A percentile compares a stretch with the other conserved stretches of the same genome.
Evolutionary conservation across 2,113 vertebrate genomes (phyloP).

Genomic region (Todiramphus saurophagus): DNA sequence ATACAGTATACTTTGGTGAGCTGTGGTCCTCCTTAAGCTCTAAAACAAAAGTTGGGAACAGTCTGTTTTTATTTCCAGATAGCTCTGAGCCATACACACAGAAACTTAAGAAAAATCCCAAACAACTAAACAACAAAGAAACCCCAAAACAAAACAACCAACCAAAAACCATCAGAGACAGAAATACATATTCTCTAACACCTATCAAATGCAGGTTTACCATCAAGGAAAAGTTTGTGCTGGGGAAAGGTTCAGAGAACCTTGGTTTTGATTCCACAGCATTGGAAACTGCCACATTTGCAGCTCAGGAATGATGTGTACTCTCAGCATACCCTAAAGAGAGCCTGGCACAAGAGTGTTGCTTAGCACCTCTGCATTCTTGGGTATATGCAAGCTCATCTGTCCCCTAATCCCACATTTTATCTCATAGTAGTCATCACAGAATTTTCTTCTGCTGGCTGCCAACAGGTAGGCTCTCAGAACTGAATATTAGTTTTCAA

Average conservation of each 20-base stretch:
- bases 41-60: neutral
- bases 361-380: neutral
- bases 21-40: neutral
- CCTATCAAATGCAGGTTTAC: neutral
- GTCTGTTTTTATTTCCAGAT: neutral
- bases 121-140: no score
- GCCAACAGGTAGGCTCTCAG: neutral
- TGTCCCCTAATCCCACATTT: rapidly evolving
- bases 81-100: neutral
- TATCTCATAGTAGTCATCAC: rapidly evolving
- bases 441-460: neutral
- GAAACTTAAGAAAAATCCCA: neutral
- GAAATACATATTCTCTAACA: neutral
- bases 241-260: neutral
- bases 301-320: neutral
- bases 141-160: neutral
- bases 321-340: neutral
- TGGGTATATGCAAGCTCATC: neutral
- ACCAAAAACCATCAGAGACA: neutral
- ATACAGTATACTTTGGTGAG: neutral
- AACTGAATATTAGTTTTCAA: neutral
- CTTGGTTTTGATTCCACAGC: neutral
- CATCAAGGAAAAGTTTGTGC: neutral
- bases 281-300: rapidly evolving
- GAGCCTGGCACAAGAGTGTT: neutral